Percentiles rank a stretch among this genome's conserved stretches.
These are phyloP conservation scores for Anolis carolinensis DNA, from an alignment of 2,113 vertebrate genomes.

Conservation along the genomic window DNA sequence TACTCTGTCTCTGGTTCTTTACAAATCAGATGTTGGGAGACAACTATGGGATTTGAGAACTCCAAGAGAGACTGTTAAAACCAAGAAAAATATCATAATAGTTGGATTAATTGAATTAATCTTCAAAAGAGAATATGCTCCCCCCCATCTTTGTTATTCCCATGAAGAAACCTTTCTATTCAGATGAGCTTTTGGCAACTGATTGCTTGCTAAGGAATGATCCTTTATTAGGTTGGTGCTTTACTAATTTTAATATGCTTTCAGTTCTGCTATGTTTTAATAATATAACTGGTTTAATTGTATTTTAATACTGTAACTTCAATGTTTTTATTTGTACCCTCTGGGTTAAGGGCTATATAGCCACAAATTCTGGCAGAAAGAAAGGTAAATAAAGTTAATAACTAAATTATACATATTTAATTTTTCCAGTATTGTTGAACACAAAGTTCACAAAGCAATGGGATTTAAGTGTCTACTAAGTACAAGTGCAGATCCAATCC, in stretches of 20 bases:
- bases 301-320: background rate
- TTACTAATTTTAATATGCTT: too few relatives aligned
- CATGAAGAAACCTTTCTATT: background rate
- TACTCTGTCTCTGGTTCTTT: background rate
- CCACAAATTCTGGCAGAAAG: background rate
- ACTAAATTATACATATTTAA: too few relatives aligned
- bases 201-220: too few relatives aligned
- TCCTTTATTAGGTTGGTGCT: too few relatives aligned
- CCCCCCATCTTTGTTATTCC: too few relatives aligned
- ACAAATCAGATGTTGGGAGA: background rate
- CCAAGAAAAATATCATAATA: background rate
- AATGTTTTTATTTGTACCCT: background rate
- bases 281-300: background rate
- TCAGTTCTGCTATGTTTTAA: background rate
- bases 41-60: background rate
- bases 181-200: background rate
- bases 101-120: background rate
- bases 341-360: background rate
- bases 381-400: background rate
- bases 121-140: background rate
- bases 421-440: too few relatives aligned
- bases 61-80: too few relatives aligned
- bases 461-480: background rate
- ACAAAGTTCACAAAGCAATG: background rate
- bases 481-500: background rate